Conservation (phyloP, 1,140 invertebrate genomes). For the Tetragonula clypearis region DNA sequence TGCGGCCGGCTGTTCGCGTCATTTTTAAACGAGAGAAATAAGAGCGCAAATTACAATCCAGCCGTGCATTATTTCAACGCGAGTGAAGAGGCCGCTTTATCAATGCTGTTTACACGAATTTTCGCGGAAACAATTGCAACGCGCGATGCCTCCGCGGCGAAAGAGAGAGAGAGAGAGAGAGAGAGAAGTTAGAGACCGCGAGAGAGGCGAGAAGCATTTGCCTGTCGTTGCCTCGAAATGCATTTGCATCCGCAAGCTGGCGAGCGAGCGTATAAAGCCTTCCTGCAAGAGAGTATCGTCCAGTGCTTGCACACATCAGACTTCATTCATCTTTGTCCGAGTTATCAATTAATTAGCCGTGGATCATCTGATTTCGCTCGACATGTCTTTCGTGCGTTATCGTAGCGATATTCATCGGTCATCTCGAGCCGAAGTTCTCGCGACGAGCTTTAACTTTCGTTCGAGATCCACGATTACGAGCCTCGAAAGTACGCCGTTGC, state of each 20-base stretch:
- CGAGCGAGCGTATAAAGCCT: slow-evolving; percentile 25
- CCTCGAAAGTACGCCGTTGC: too few relatives aligned
- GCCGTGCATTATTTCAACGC: slow-evolving; percentile 14
- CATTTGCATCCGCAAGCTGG: too few relatives aligned
- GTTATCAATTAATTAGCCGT: not conserved
- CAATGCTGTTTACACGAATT: slow-evolving; percentile 46
- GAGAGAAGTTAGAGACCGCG: too few relatives aligned
- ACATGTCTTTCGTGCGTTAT: not conserved
- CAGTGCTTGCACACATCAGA: not conserved
- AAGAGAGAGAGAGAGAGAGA: too few relatives aligned
- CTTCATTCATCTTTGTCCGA: slow-evolving; percentile 9
- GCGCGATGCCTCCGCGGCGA: not conserved
- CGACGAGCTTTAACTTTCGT: not conserved
- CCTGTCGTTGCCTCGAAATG: not conserved
- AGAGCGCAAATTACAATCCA: not conserved
- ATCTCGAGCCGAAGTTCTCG: too few relatives aligned
- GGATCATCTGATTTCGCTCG: too few relatives aligned
- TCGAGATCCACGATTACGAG: not conserved
- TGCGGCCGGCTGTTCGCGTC: not conserved
- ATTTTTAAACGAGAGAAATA: not conserved
- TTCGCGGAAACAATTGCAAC: slow-evolving; percentile 37
- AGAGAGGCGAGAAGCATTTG: slow-evolving; percentile 20
- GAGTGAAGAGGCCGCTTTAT: slow-evolving; percentile 24
- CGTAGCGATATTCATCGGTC: not conserved
- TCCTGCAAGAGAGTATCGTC: slow-evolving; percentile 23